Percentiles rank a stretch among this genome's conserved stretches.
Evolutionary conservation across 2,113 vertebrate genomes (phyloP).

Genomic region (Serilophus lunatus): DNA sequence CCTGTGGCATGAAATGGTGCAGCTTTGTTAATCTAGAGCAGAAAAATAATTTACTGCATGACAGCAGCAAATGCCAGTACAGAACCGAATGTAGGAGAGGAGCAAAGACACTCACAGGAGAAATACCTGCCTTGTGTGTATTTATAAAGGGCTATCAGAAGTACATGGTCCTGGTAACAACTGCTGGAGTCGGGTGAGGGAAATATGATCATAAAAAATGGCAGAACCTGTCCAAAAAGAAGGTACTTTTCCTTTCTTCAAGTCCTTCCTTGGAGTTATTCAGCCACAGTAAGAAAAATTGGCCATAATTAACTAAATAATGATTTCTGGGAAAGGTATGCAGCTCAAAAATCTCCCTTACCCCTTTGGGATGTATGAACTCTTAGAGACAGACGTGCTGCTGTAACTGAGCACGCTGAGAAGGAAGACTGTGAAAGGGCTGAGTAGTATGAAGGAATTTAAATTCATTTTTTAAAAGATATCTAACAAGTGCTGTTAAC

Average conservation of each 20-base stretch:
- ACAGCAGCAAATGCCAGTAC: not conserved
- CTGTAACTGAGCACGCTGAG: not conserved
- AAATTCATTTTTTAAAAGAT: not conserved
- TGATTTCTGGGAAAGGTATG: not conserved
- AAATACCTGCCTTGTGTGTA: not conserved
- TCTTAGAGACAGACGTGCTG: not conserved
- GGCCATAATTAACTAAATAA: not conserved
- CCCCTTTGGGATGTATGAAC: fast-evolving
- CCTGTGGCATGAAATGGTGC: not conserved
- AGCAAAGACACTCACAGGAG: not conserved
- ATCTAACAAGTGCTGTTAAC: not conserved
- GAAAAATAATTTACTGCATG: slow-evolving; percentile 29
- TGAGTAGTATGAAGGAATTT: not conserved
- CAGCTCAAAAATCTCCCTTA: not conserved
- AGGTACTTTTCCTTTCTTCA: not conserved
- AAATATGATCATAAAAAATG: not conserved
- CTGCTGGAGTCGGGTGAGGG: not conserved
- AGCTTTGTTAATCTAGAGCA: not conserved
- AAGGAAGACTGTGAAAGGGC: not conserved
- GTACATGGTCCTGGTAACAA: not conserved
- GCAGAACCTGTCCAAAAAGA: not conserved
- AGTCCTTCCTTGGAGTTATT: not conserved
- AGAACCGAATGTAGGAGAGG: not conserved
- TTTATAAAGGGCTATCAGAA: not conserved
- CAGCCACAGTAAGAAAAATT: not conserved